Evolutionary conservation across 2,113 vertebrate species (phyloP).

Genomic region (Microcebus ravelobensis): DNA sequence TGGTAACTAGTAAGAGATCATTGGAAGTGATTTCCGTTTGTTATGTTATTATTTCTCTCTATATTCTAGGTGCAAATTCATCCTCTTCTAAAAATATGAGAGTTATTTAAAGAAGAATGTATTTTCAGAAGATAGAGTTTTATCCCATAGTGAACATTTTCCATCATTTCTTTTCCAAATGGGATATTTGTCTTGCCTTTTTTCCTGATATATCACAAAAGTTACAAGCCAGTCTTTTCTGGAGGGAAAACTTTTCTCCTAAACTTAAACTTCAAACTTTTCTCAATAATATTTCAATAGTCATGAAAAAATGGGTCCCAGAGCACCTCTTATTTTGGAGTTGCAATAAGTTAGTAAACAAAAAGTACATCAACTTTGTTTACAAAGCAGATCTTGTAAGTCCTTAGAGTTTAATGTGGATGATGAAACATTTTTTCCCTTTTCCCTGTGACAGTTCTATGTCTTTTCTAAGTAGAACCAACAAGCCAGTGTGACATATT

Average conservation of each 20-base stretch:
- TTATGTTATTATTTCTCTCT: neutral
- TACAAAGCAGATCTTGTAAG: conserved; percentile 63
- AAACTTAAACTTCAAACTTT: neutral
- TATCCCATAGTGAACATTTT: conserved; percentile 41
- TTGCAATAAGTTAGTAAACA: conserved; percentile 44
- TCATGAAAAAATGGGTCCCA: conserved; percentile 11
- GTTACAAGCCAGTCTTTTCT: neutral
- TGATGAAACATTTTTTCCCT: conserved; percentile 74
- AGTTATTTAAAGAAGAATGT: neutral
- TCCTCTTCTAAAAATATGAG: conserved; percentile 30
- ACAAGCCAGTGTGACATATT: conserved; percentile 68
- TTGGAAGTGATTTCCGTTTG: conserved; percentile 29
- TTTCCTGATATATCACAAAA: conserved; percentile 12
- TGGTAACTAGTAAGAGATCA: neutral
- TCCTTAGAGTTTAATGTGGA: conserved; percentile 67
- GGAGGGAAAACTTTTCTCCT: neutral
- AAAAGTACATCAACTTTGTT: conserved; percentile 72
- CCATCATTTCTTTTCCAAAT: neutral
- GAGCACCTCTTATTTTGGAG: conserved; percentile 28
- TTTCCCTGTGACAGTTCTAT: conserved; percentile 55
- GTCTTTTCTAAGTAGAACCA: conserved; percentile 63
- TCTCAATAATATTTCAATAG: conserved; percentile 2
- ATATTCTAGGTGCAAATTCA: conserved; percentile 11
- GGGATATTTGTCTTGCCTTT: neutral
- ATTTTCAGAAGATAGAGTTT: conserved; percentile 43